phyloP scores from a whole-genome alignment of 2,113 vertebrate genomes.

The Morone saxatilis region DNA sequence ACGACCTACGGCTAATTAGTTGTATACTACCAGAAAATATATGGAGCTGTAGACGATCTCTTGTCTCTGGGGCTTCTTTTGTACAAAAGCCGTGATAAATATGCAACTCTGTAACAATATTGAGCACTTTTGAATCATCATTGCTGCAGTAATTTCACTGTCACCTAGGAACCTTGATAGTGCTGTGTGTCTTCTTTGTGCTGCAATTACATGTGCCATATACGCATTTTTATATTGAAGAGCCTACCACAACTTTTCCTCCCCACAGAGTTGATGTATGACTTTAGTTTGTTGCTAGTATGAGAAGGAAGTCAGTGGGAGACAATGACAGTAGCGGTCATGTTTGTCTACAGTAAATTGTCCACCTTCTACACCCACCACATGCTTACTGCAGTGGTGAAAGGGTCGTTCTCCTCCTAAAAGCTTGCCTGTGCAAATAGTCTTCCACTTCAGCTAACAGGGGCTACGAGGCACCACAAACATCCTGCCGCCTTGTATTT shows the following conservation, averaged over 20 bases:
- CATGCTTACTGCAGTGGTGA: conserved; percentile 72
- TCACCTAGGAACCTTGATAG: not conserved
- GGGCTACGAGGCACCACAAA: conserved; percentile 91
- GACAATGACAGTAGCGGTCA: conserved; percentile 73
- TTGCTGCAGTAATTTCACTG: not conserved
- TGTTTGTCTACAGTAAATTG: conserved; percentile 80
- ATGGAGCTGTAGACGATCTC: not conserved
- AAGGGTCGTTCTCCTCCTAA: conserved; percentile 84
- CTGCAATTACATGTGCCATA: not conserved
- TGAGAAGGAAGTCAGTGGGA: conserved; percentile 55
- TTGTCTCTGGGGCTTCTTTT: not conserved
- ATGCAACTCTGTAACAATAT: not conserved
- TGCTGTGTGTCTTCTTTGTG: not conserved
- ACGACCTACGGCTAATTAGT: not conserved
- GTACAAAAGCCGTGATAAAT: not conserved
- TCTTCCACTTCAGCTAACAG: conserved; percentile 95
- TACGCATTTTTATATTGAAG: conserved; percentile 13
- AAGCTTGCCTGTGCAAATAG: conserved; percentile 93
- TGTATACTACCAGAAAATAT: conserved; percentile 1
- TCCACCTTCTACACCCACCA: conserved; percentile 72
- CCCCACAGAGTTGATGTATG: conserved; percentile 1
- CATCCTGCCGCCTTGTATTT: conserved; percentile 94
- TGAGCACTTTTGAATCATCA: not conserved
- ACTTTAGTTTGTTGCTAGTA: conserved; percentile 38
- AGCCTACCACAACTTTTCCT: conserved; percentile 14